These are phyloP conservation scores for Naso thynnoides DNA, from an alignment of 2,797 vertebrate species.

Conservation along the genomic window DNA sequence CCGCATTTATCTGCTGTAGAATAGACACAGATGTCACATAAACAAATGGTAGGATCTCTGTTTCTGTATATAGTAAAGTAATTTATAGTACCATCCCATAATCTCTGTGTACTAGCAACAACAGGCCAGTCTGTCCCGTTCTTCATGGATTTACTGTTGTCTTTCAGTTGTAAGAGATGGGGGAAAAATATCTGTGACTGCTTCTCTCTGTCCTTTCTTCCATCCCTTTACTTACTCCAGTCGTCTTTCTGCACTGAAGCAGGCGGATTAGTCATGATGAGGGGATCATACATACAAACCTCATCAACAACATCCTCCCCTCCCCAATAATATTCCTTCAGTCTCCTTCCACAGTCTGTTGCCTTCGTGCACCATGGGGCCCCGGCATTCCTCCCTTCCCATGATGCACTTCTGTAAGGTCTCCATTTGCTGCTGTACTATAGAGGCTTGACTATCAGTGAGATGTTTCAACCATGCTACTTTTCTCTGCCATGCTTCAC, in stretches of 20 bases:
- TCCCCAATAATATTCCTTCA: conserved; percentile 43
- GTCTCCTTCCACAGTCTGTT: conserved; percentile 48
- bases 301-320: conserved; percentile 61
- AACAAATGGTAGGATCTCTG: conserved; percentile 24
- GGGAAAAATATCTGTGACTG: conserved; percentile 73
- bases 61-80: conserved; percentile 18
- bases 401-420: conserved; percentile 38
- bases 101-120: conserved; percentile 46
- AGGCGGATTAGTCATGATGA: conserved; percentile 70
- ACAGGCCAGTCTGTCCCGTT: conserved; percentile 19
- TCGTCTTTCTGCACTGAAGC: conserved; percentile 69
- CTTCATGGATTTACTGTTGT: conserved; percentile 41
- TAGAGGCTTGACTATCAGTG: conserved; percentile 37
- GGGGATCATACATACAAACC: conserved; percentile 64
- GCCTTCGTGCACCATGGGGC: conserved; percentile 45
- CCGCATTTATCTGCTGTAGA: conserved; percentile 16
- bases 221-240: conserved; percentile 53
- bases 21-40: neutral
- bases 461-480: conserved; percentile 42
- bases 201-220: conserved; percentile 37
- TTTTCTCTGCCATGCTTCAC: conserved; percentile 68
- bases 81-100: conserved; percentile 25
- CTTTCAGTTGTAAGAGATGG: conserved; percentile 53
- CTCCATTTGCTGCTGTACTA: conserved; percentile 42
- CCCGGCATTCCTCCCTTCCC: conserved; percentile 38